A percentile compares a stretch with the other conserved stretches of the same genome.
These are phyloP conservation scores for Amblyjoppa proteus DNA, from an alignment of 2,888 invertebrate genomes.

Conservation along the genomic window DNA sequence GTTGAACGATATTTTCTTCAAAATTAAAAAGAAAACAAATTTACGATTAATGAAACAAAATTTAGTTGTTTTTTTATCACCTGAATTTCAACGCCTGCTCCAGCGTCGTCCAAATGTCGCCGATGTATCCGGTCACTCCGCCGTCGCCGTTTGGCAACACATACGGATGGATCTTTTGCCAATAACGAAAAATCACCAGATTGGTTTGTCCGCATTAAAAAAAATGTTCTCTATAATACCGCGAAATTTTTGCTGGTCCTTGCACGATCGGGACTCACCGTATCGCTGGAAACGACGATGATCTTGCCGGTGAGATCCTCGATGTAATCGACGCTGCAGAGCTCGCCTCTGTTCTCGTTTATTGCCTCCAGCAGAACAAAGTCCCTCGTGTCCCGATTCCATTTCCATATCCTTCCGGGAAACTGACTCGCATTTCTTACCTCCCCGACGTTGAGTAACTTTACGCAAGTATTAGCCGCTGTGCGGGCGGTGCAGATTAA, in stretches of 20 bases:
- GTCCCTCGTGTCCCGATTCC: constrained; percentile 66
- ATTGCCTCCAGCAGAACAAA: constrained; percentile 73
- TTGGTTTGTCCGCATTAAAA: constrained; percentile 35
- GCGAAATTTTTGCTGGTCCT: neutral
- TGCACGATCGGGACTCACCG: constrained; percentile 73
- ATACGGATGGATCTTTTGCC: constrained; percentile 82
- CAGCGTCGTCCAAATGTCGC: constrained; percentile 84
- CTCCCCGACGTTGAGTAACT: constrained; percentile 52
- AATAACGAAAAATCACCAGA: neutral
- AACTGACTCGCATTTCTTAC: constrained; percentile 8
- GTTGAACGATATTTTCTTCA: neutral
- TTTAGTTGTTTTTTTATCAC: constrained; percentile 72
- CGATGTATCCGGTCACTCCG: constrained; percentile 82
- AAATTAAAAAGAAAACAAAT: neutral
- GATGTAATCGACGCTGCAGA: constrained; percentile 74
- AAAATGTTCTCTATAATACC: neutral
- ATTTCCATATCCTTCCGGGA: constrained; percentile 71
- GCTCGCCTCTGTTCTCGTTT: constrained; percentile 66
- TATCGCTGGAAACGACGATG: constrained; percentile 79
- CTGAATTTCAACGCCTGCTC: constrained; percentile 81
- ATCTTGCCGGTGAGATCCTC: constrained; percentile 76
- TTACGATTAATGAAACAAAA: neutral
- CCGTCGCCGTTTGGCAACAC: constrained; percentile 73
- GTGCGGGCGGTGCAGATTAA: constrained; percentile 41
- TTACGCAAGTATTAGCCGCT: constrained; percentile 67